Evolutionary conservation across 2,113 vertebrate species (phyloP).

Genomic region (Bubo bubo): DNA sequence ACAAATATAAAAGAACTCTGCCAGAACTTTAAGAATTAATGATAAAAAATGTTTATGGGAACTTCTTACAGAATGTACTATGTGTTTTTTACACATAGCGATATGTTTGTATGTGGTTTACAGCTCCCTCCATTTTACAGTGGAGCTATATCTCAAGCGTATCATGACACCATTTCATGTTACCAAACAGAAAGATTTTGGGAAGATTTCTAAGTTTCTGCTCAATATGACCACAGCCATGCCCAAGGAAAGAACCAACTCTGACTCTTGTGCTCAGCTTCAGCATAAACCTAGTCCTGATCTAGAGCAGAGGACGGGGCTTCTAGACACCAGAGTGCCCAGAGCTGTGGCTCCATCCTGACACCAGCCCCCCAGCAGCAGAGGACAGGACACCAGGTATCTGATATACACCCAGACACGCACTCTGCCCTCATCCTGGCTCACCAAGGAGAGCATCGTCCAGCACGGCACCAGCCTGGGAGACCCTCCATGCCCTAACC

Average conservation of each 20-base stretch:
- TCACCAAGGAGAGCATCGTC: background rate
- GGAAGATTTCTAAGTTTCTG: background rate
- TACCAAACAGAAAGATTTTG: background rate
- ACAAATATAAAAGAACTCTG: background rate
- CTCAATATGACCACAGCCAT: background rate
- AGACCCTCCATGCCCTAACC: background rate
- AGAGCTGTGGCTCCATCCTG: background rate
- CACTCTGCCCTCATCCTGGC: background rate
- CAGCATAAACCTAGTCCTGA: background rate
- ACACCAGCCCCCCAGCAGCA: background rate
- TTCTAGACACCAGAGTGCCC: background rate
- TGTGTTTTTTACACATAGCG: background rate
- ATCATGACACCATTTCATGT: no score
- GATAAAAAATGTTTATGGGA: background rate
- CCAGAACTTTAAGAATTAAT: background rate
- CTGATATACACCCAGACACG: accelerated
- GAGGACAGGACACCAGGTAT: background rate
- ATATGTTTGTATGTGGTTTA: background rate
- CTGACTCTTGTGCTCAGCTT: accelerated
- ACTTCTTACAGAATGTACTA: background rate
- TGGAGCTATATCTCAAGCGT: background rate
- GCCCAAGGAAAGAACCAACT: background rate
- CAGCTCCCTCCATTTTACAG: background rate
- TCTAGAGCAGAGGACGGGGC: background rate
- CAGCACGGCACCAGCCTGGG: background rate